Evolutionary conservation across 2,888 invertebrate species (phyloP).

Genomic region (Colletes collaris): DNA sequence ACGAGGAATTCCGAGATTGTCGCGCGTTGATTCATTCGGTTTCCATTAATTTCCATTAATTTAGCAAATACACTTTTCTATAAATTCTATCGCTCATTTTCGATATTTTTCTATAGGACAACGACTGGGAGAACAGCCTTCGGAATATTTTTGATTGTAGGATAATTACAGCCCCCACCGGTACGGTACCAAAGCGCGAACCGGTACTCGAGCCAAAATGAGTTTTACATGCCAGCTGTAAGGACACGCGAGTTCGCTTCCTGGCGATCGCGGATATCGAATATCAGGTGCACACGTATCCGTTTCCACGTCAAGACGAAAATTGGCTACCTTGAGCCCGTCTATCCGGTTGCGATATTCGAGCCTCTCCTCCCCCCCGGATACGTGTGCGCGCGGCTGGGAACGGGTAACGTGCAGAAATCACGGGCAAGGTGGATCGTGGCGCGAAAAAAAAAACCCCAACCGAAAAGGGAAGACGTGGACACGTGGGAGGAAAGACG

Average conservation of each 20-base stretch:
- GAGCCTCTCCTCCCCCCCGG: conserved; percentile 19
- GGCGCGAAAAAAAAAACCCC: conserved; percentile 16
- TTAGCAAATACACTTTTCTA: too few species aligned
- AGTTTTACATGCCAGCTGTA: too few species aligned
- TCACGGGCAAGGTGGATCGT: conserved; percentile 16
- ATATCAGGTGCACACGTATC: conserved; percentile 40
- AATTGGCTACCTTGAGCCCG: conserved; percentile 58
- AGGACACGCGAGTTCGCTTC: too few species aligned
- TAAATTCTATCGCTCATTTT: too few species aligned
- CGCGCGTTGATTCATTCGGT: background rate
- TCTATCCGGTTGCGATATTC: conserved; percentile 61
- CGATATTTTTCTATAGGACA: too few species aligned
- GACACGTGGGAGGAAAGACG: conserved; percentile 48
- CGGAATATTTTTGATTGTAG: too few species aligned
- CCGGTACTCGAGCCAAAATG: background rate
- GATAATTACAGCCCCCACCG: too few species aligned
- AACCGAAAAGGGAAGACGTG: conserved; percentile 40
- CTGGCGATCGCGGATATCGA: conserved; percentile 29
- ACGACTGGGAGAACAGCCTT: too few species aligned
- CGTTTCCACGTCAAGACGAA: conserved; percentile 46
- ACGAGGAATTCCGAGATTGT: conserved; percentile 15
- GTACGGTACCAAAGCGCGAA: too few species aligned
- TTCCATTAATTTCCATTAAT: too few species aligned
- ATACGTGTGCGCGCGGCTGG: background rate
- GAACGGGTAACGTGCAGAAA: background rate